Conservation (phyloP, 2,888 invertebrate species). For the Ischnura elegans region DNA sequence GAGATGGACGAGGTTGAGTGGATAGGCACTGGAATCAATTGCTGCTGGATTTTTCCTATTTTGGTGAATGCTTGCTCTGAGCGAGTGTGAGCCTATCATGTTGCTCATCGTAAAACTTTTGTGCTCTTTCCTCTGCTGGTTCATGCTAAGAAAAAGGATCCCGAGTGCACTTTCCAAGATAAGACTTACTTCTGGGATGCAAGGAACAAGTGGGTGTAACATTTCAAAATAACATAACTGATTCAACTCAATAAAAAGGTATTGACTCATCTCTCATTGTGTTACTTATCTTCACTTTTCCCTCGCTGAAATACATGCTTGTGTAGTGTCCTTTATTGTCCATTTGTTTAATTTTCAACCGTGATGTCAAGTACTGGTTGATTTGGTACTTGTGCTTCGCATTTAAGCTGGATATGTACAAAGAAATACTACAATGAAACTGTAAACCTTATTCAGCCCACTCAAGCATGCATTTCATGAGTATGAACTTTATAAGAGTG, state of each 20-base stretch:
- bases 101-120: neutral
- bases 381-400: neutral
- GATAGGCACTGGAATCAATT: slow-evolving; percentile 36
- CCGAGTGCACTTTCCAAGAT: neutral
- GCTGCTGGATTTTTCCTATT: neutral
- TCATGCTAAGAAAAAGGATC: neutral
- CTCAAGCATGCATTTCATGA: neutral
- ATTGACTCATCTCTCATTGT: neutral
- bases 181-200: neutral
- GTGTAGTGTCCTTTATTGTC: too few relatives aligned
- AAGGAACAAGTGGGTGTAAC: neutral
- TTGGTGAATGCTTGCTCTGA: neutral
- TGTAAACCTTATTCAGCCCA: neutral
- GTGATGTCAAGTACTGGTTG: neutral
- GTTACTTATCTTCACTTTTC: neutral
- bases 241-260: neutral
- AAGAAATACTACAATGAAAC: neutral
- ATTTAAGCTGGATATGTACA: neutral
- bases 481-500: slow-evolving; percentile 30
- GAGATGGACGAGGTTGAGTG: slow-evolving; percentile 47
- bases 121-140: neutral
- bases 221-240: neutral
- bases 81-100: neutral
- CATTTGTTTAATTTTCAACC: neutral
- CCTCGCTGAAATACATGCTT: neutral